phyloP scores from a whole-genome alignment of 2,113 vertebrate species.

The Okapia johnstoni region DNA sequence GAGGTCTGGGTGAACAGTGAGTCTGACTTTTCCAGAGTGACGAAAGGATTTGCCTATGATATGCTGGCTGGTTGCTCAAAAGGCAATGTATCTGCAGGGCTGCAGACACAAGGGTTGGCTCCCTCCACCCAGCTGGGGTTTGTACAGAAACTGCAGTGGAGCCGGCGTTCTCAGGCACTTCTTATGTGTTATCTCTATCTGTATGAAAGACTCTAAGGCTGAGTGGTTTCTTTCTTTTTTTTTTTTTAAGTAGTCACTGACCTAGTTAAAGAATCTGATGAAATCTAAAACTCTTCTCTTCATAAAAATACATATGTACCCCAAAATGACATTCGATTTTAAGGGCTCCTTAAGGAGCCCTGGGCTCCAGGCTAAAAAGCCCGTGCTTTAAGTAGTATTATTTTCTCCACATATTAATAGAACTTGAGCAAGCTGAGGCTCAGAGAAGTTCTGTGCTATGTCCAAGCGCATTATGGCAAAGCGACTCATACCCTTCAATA shows the following conservation, averaged over 20 bases:
- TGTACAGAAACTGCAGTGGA: accelerated
- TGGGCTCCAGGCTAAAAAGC: not conserved
- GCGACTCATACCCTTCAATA: not conserved
- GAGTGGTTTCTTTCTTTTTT: not conserved
- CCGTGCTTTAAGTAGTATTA: not conserved
- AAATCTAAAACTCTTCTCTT: not conserved
- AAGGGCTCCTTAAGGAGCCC: not conserved
- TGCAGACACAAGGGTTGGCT: not conserved
- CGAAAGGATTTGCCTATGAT: not conserved
- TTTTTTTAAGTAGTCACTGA: constrained; percentile 1
- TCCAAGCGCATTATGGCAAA: accelerated
- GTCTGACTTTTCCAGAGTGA: not conserved
- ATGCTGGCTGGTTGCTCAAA: not conserved
- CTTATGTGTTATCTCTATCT: not conserved
- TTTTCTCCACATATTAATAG: not conserved
- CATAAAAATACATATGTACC: not conserved
- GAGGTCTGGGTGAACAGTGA: not conserved
- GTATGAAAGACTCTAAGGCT: not conserved
- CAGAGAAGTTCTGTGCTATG: not conserved
- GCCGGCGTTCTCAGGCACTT: not conserved
- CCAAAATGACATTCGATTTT: not conserved
- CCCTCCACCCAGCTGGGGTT: not conserved
- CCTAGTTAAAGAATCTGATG: constrained; percentile 41
- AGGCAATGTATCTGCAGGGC: not conserved
- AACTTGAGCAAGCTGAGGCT: not conserved